Evolutionary conservation across 64 coral and sea anemone genomes (phyloP).

Genomic region (Dendrophyllia cribrosa): DNA sequence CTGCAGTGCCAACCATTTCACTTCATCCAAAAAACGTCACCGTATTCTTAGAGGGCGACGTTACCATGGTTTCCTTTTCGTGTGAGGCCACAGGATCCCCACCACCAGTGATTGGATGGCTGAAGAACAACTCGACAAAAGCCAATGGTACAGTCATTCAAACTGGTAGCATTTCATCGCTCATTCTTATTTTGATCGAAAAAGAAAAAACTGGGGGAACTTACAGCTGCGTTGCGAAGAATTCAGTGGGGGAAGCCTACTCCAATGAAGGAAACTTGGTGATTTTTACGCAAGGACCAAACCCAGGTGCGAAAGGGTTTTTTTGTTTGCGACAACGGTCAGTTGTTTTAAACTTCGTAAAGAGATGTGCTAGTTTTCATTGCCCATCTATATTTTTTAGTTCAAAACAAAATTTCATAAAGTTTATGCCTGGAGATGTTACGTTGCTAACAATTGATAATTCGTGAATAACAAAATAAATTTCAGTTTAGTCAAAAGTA

Average conservation of each 20-base stretch:
- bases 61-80: not conserved
- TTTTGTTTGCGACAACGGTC: too few relatives aligned
- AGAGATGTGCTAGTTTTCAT: too few relatives aligned
- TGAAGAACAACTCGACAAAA: constrained; percentile 3
- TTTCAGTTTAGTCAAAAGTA: too few relatives aligned
- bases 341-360: too few relatives aligned
- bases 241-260: not conserved
- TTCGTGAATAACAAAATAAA: too few relatives aligned
- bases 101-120: not conserved
- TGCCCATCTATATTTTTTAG: too few relatives aligned
- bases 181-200: not conserved
- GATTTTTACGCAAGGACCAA: not conserved
- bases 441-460: too few relatives aligned
- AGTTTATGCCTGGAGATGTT: too few relatives aligned
- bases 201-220: not conserved
- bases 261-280: not conserved
- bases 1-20: not conserved
- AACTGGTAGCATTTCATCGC: not conserved
- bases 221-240: constrained; percentile 2
- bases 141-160: not conserved
- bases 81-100: not conserved
- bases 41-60: not conserved
- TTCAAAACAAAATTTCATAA: too few relatives aligned
- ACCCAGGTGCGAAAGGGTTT: not conserved
- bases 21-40: not conserved